phyloP scores from a whole-genome alignment of 2,113 vertebrate species.

The Eolophus roseicapilla region DNA sequence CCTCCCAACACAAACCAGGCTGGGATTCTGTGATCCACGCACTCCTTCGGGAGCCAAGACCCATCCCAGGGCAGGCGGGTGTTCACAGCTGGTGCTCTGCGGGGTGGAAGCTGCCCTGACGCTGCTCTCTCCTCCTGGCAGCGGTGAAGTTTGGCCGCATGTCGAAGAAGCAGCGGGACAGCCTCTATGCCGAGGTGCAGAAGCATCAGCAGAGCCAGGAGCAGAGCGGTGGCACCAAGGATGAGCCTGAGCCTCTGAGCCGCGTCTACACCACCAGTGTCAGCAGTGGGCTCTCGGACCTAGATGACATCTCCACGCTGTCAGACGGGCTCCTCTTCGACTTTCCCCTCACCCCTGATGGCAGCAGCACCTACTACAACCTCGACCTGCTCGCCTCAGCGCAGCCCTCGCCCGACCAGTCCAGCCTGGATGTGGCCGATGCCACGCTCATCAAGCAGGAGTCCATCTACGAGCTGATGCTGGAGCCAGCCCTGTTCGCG shows the following conservation, averaged over 20 bases:
- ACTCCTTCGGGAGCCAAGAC: rapidly evolving
- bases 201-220: constrained; percentile 90
- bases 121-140: neutral
- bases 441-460: constrained; percentile 81
- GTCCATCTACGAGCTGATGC: constrained; percentile 79
- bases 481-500: constrained; percentile 77
- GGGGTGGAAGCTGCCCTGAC: neutral
- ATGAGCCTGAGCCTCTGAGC: constrained; percentile 49
- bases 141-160: constrained; percentile 95
- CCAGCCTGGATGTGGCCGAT: constrained; percentile 79
- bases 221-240: constrained; percentile 58
- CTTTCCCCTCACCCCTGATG: constrained; percentile 85
- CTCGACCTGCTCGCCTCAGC: constrained; percentile 84
- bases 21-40: neutral
- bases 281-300: constrained; percentile 79
- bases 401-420: constrained; percentile 84
- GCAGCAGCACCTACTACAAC: constrained; percentile 78
- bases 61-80: rapidly evolving
- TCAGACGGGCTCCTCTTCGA: constrained; percentile 86
- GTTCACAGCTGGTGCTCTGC: rapidly evolving
- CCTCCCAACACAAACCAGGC: neutral
- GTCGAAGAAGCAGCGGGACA: constrained; percentile 94
- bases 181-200: constrained; percentile 90
- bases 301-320: constrained; percentile 83
- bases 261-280: constrained; percentile 82